Conservation (phyloP, 2,797 vertebrate genomes). For the Astyanax mexicanus region DNA sequence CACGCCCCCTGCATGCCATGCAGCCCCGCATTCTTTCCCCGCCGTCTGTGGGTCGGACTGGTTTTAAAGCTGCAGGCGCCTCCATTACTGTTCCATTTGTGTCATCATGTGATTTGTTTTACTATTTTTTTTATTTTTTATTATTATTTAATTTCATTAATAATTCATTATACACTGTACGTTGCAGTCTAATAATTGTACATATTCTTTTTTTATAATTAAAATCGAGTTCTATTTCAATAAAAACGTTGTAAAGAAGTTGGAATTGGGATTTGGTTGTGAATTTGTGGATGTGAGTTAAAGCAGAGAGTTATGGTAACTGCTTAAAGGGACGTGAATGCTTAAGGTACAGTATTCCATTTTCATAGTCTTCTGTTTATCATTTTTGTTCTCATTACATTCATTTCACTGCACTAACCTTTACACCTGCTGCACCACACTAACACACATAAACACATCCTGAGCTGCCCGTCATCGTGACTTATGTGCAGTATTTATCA, state of each 20-base stretch:
- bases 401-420: background rate
- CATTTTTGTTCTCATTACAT: no score
- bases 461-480: background rate
- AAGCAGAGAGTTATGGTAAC: slow-evolving; percentile 32
- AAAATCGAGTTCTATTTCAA: slow-evolving; percentile 75
- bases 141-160: slow-evolving; percentile 47
- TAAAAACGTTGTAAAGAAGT: no score
- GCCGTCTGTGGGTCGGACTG: slow-evolving; percentile 54
- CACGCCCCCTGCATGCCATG: slow-evolving; percentile 20
- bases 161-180: slow-evolving; percentile 59
- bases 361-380: background rate
- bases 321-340: slow-evolving; percentile 45
- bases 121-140: slow-evolving; percentile 37
- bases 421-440: background rate
- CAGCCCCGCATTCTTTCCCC: slow-evolving; percentile 7
- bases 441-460: background rate
- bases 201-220: slow-evolving; percentile 61
- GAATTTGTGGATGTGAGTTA: slow-evolving; percentile 67
- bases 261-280: slow-evolving; percentile 69
- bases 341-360: slow-evolving; percentile 67
- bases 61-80: slow-evolving; percentile 62
- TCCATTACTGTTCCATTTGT: slow-evolving; percentile 38
- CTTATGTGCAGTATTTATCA: background rate
- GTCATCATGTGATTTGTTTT: slow-evolving; percentile 44
- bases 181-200: slow-evolving; percentile 63